Evolutionary conservation across 2,797 vertebrate genomes (phyloP).

Genomic region (Antrozous pallidus): DNA sequence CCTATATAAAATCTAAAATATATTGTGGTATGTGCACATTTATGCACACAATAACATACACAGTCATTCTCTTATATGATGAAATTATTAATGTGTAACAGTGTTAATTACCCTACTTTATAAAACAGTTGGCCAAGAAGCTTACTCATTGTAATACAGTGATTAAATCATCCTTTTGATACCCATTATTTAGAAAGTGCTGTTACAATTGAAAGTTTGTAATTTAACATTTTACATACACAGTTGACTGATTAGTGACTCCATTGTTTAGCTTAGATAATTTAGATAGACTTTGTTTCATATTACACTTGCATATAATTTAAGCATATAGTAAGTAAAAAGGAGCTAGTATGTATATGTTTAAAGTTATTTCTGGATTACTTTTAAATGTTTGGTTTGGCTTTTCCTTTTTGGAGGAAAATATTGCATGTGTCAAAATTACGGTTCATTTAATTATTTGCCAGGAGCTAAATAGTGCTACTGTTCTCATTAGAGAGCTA

Average conservation of each 20-base stretch:
- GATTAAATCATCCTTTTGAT: conserved; percentile 13
- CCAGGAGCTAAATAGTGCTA: conserved; percentile 28
- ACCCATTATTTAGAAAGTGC: conserved; percentile 31
- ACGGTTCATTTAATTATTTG: conserved; percentile 49
- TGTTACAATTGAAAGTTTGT: conserved; percentile 34
- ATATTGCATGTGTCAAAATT: conserved; percentile 42
- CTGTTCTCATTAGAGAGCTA: not conserved
- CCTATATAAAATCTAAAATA: not conserved
- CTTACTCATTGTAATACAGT: not conserved
- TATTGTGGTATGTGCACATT: not conserved
- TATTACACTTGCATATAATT: conserved; percentile 23
- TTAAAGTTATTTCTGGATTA: conserved; percentile 42
- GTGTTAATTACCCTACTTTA: conserved; percentile 14
- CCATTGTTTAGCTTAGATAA: conserved; percentile 25
- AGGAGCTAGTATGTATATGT: conserved; percentile 26
- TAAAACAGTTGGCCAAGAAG: conserved; percentile 14
- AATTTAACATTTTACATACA: conserved; percentile 25
- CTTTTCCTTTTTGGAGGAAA: conserved; percentile 50
- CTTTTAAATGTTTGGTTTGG: conserved; percentile 46
- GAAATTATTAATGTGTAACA: conserved; percentile 22
- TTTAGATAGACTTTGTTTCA: conserved; percentile 30
- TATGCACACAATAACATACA: not conserved
- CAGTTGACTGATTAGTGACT: conserved; percentile 21
- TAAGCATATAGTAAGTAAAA: conserved; percentile 45
- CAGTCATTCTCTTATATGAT: not conserved